These are phyloP conservation scores for Saxidomus purpurata DNA, from an alignment of 1,140 invertebrate genomes.

Conservation along the genomic window DNA sequence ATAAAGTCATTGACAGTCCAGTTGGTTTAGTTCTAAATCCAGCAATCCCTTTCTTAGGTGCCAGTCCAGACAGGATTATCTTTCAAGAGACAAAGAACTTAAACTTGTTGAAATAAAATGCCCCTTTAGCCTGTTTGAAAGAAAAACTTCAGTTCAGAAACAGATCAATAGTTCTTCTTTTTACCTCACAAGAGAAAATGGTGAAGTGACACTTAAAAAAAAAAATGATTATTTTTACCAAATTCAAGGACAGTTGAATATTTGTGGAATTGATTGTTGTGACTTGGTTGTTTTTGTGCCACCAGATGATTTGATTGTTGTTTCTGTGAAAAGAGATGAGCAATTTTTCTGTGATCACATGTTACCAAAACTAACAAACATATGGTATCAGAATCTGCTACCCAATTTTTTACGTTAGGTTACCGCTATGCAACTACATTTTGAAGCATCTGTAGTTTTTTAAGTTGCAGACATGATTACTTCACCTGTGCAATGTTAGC, in stretches of 20 bases:
- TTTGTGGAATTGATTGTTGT: conserved; percentile 35
- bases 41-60: conserved; percentile 2
- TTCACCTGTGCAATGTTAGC: too few species aligned
- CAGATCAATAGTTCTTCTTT: conserved; percentile 21
- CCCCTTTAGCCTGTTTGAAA: conserved; percentile 28
- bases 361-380: conserved; percentile 11
- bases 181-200: not conserved
- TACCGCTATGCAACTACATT: too few species aligned
- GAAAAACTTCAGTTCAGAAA: not conserved
- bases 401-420: too few species aligned
- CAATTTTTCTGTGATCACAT: not conserved
- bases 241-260: conserved; percentile 36
- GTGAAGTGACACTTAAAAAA: not conserved
- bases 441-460: too few species aligned
- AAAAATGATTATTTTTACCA: conserved; percentile 8
- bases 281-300: conserved; percentile 45
- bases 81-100: conserved; percentile 4
- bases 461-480: too few species aligned
- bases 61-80: conserved; percentile 1
- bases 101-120: conserved; percentile 15
- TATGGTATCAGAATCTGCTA: not conserved
- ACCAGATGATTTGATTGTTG: conserved; percentile 24
- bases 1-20: conserved; percentile 9
- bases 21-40: conserved; percentile 47
- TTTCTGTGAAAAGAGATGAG: not conserved